phyloP scores from a whole-genome alignment of 2,113 vertebrate genomes.

The Erythrolamprus reginae region DNA sequence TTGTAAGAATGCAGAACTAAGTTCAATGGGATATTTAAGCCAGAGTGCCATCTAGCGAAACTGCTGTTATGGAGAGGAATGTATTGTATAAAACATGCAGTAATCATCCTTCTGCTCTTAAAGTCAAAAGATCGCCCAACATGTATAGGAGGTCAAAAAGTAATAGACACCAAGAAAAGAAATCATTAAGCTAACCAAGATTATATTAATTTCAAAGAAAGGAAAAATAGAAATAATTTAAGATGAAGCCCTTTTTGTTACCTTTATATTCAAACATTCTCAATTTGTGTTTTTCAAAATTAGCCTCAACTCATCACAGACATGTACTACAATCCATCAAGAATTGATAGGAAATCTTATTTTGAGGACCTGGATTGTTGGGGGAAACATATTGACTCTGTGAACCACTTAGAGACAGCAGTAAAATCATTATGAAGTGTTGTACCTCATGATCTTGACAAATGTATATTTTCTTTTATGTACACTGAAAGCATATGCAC shows the following conservation, averaged over 20 bases:
- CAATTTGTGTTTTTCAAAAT: background rate
- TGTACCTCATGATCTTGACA: no score
- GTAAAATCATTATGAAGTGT: no score
- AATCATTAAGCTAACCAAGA: background rate
- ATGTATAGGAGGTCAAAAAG: fast-evolving
- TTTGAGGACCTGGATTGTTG: background rate
- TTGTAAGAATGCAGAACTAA: background rate
- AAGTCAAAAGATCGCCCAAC: background rate
- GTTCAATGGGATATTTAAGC: constrained; percentile 36
- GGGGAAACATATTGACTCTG: no score
- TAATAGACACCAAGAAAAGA: background rate
- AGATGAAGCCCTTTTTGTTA: background rate
- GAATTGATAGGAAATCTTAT: background rate
- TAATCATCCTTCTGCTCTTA: background rate
- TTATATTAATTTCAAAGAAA: background rate
- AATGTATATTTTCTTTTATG: no score
- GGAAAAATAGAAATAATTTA: background rate
- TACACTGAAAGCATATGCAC: no score
- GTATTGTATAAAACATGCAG: background rate
- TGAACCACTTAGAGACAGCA: no score
- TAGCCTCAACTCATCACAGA: background rate
- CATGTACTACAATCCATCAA: background rate
- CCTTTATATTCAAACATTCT: background rate
- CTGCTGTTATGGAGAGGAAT: background rate
- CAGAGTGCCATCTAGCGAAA: constrained; percentile 69